Evolutionary conservation across 2,888 invertebrate genomes (phyloP).

Genomic region (Empis stercorea): DNA sequence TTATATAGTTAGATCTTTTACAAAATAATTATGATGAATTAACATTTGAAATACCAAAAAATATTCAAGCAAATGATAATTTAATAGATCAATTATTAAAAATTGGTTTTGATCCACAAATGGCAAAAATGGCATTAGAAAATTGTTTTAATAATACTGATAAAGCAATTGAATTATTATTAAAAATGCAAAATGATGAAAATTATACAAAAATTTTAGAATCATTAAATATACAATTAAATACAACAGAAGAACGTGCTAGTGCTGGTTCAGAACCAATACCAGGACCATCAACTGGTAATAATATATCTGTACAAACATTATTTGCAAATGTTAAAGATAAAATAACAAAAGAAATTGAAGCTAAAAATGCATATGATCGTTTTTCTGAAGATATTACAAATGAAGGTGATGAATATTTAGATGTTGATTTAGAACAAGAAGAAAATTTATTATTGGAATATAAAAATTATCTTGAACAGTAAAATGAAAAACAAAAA

Average conservation of each 20-base stretch:
- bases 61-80: constrained; percentile 11
- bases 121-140: constrained; percentile 43
- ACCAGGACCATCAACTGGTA: constrained; percentile 18
- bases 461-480: constrained; percentile 39
- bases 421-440: constrained; percentile 54
- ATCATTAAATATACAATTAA: constrained; percentile 27
- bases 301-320: constrained; percentile 10
- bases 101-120: constrained; percentile 46
- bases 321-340: constrained; percentile 18
- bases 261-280: constrained; percentile 15
- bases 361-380: constrained; percentile 39
- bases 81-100: constrained; percentile 28
- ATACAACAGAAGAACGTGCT: constrained; percentile 2
- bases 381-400: constrained; percentile 45
- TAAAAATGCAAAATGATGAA: constrained; percentile 30
- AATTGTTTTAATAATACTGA: constrained; percentile 42
- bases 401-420: constrained; percentile 54
- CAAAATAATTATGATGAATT: constrained; percentile 23
- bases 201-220: constrained; percentile 19
- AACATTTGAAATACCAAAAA: constrained; percentile 14
- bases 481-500: no score
- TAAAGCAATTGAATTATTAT: constrained; percentile 45
- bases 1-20: constrained; percentile 26
- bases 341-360: constrained; percentile 22
- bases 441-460: constrained; percentile 55